Base-by-base conservation (phyloP, 1,140 invertebrate genomes). In the Saccostrea cuccullata region DNA sequence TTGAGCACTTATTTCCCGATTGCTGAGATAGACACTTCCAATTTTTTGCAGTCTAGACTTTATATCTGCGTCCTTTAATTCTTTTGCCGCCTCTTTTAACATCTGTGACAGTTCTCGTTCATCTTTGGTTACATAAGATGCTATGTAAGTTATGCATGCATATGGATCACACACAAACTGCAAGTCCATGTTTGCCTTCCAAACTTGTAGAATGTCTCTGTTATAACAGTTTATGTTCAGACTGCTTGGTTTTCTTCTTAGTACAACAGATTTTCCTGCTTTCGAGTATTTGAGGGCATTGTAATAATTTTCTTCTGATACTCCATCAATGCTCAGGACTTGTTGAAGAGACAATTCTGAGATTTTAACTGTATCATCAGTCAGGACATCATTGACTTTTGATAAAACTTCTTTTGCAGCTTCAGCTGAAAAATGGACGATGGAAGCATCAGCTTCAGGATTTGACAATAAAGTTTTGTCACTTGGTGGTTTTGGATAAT, bases 151-250 rank as follows among this genome's bases (percentile, higher is more conserved):
- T 26, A 90, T 56, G 67, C 89, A 89, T 4, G 60, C 70, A 77
- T 82, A 90, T 56, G 89, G 86, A 84, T 90, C 89, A 20, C 56
- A 40, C 17, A 90, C 67, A 82, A 30, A 90, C 58, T 90, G 89
- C 6, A 88, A 88, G 70, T 90, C 84, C 86, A 90, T 88, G 56
- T 90, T 90, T 60, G 89, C 89, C 85, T 90, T 84, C 87, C 89
- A 90, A 56, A 82, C 83, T 64, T 47, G 84, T 17, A 88, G 73
- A 47, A 88, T 82, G n/a, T 83, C 12, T 36, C 73, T 84, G n/a
- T 88, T 88, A 88, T 90, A 90, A 47, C 88, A 67, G 30, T 88
- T 89, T 36, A 89, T 82, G 86, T 86, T 87, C 17, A 83, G 23
- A 84, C 87, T 82, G 64, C 17, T 83, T 60, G 58, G 13, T 60